Percentiles rank a stretch among this genome's conserved stretches.
Evolutionary conservation across 2,797 vertebrate genomes (phyloP).

Genomic region (Centroberyx gerrardi): DNA sequence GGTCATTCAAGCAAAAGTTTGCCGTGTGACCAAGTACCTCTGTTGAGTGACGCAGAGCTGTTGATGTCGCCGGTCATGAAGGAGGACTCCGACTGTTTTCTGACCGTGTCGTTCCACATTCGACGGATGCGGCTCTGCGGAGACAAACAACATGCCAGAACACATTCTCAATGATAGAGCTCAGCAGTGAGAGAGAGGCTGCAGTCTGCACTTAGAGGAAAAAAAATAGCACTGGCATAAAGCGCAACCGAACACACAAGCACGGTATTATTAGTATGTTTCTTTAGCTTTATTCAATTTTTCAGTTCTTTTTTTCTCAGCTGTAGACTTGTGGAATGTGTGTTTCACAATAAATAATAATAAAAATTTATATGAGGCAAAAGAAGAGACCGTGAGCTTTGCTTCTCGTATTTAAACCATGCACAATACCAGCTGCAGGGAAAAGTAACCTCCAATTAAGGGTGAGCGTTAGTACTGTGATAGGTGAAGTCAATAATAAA

Average conservation of each 20-base stretch:
- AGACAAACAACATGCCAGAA: conserved; percentile 62
- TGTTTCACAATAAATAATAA: neutral
- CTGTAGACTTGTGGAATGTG: neutral
- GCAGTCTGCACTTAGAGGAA: neutral
- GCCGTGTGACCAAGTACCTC: conserved; percentile 90
- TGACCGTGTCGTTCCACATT: conserved; percentile 99
- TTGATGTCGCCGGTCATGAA: conserved; percentile 99
- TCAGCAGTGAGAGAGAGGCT: neutral
- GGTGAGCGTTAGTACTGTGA: conserved; percentile 39
- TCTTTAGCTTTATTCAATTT: neutral
- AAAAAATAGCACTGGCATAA: too few species aligned
- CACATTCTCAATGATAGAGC: neutral
- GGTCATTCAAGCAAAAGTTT: conserved; percentile 27
- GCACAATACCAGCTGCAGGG: conserved; percentile 9
- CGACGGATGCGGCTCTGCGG: conserved; percentile 97
- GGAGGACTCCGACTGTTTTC: conserved; percentile 99
- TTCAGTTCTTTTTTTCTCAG: neutral
- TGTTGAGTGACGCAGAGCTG: conserved; percentile 98
- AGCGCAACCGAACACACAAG: too few species aligned
- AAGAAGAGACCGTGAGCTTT: neutral
- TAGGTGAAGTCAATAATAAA: conserved; percentile 69
- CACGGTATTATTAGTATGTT: neutral
- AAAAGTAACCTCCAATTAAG: conserved; percentile 57
- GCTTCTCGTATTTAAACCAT: conserved; percentile 21
- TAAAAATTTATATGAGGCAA: neutral